Evolutionary conservation across 2,888 invertebrate genomes (phyloP), one percentile per base, ranked within the genome.

Genomic region (Hipparchia sbordonii): DNA sequence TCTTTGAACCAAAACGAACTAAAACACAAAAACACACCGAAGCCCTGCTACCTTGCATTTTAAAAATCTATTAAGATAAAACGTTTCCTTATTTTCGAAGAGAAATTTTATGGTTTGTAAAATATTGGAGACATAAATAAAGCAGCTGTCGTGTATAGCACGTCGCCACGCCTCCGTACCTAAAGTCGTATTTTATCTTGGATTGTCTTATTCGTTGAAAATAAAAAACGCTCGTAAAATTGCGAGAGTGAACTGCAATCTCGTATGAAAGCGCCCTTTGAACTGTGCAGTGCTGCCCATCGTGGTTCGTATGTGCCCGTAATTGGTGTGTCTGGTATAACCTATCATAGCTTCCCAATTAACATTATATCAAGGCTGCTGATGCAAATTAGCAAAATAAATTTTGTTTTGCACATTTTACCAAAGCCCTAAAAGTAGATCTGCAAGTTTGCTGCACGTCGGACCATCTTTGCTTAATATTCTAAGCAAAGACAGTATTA

Each of bases 91-190:
- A 88, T 90, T 91, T 90, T 88, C 87, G 87, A 87, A 86, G 84
- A 87, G 82, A 90, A 91, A 89, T 92, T 92, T 92, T 92, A 92
- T 91, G 92, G 90, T 89, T 92, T 92, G 91, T 92, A 89, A 92
- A 92, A 92, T 92, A 92, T 92, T 91, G 91, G 86, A 89, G 87
- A 85, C 87, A 92, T 92, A 92, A 92, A 92, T 92, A 92, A 92
- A 84, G 85, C 82, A 81, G 85, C 87, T 90, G 91, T 91, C 92
- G 84, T 89, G 90, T 92, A 88, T 91, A 91, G 89, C 90, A 90
- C 91, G 91, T 91, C 89, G 84, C 87, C 73, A 80, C 82, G 85
- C 82, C 82, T 83, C 81, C 81, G 82, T 86, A 87, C 89, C 88
- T 86, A 85, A 82, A 84, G 85, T 83, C 89, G 89, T 92, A 92